A percentile compares a stretch with the other conserved stretches of the same genome.
Conservation (phyloP, 2,888 invertebrate genomes). For the Caenorhabditis zanzibari region DNA sequence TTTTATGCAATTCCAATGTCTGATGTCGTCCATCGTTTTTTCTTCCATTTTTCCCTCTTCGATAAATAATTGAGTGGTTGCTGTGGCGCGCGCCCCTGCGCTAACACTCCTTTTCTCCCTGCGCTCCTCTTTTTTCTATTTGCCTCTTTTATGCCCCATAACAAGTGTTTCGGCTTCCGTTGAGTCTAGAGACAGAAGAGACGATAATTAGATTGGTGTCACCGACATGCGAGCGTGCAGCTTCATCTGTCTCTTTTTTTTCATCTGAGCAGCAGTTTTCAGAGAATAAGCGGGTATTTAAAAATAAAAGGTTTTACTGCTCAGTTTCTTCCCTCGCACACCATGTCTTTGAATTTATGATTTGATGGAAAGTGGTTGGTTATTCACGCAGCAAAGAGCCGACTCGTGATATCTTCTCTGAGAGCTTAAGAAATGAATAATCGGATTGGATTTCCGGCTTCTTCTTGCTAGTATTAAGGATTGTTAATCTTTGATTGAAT, state of each 20-base stretch:
- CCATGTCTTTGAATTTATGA: conserved; percentile 52
- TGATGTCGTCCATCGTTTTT: conserved; percentile 20
- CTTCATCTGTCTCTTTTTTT: conserved; percentile 24
- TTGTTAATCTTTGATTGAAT: conserved; percentile 25
- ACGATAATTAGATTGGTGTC: conserved; percentile 59
- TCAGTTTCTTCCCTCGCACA: background rate
- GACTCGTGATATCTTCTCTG: conserved; percentile 43
- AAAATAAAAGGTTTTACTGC: background rate
- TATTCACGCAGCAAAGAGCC: conserved; percentile 50
- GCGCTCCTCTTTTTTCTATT: conserved; percentile 32
- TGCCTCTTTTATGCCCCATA: conserved; percentile 42
- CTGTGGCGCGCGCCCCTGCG: conserved; percentile 25
- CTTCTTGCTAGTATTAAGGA: conserved; percentile 6
- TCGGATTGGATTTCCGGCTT: conserved; percentile 49
- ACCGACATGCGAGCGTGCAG: conserved; percentile 20
- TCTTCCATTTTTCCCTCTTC: conserved; percentile 16
- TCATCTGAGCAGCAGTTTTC: conserved; percentile 8
- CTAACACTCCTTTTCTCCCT: conserved; percentile 28
- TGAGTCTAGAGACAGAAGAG: conserved; percentile 38
- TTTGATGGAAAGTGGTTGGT: conserved; percentile 38
- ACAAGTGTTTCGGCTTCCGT: conserved; percentile 55
- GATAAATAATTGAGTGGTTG: conserved; percentile 60
- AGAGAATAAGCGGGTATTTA: background rate
- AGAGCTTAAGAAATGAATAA: conserved; percentile 24
- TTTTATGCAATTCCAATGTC: conserved; percentile 30